Evolutionary conservation across 1,140 invertebrate genomes (phyloP), one percentile per base, ranked within the genome.

Genomic region (Drosophila biarmipes): DNA sequence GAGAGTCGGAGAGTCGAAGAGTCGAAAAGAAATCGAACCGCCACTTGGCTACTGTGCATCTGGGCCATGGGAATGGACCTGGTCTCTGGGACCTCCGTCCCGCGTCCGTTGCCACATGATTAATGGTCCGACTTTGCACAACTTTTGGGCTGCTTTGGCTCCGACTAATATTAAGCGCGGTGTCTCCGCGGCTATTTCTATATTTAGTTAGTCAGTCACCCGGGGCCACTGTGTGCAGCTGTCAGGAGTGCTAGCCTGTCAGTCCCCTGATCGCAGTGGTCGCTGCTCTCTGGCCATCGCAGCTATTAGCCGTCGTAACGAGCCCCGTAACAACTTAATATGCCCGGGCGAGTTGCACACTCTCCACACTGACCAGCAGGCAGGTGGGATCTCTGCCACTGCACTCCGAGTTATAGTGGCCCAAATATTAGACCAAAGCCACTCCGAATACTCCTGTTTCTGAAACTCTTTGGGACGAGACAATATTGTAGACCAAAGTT

Each of bases 171-270:
- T 29, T 40, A 34, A 42, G 10, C 31, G 10, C n/a, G 10, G n/a
- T 27, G 24, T 54, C 21, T 31, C 15, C n/a, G 17, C n/a, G n/a
- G 10, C 17, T 40, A 27, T 55, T 31, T 58, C 27, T 40, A 31
- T 57, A 38, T 59, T 49, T 73, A 58, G 46, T 59, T 59, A 49
- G 45, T 72, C 67, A 51, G 35, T 71, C 52, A 78, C 46, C 43
- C 49, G 40, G 45, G 57, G 56, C 43, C 59, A 53, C 75, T 77
- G 81, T 79, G 80, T 66, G 78, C 69, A 87, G 78, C 78, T 87
- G 82, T 86, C 82, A 89, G 80, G 86, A 86, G 78, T 54, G 69
- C 74, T 75, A 73, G 66, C 59, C 80, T 80, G 81, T 85, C 81
- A 81, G 48, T 56, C 57, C 31, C 42, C 6, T 52, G n/a, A 31